Conservation (phyloP, 2,888 invertebrate species). For the Acanthosepion esculentum region DNA sequence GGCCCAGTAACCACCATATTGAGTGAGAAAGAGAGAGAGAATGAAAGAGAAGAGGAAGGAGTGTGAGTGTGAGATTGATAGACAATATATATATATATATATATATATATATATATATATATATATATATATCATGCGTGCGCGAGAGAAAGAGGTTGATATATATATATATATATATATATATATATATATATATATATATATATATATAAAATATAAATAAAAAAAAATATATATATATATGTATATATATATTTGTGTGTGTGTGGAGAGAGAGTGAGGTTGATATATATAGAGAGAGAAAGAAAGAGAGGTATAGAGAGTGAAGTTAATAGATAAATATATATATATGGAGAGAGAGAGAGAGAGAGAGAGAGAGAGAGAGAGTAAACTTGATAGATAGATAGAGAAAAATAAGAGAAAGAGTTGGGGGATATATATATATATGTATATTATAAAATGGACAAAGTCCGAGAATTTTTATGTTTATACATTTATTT, state of each 20-base stretch:
- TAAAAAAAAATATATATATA: slow-evolving; percentile 8
- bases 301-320: neutral
- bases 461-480: too few species aligned
- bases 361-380: neutral
- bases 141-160: neutral
- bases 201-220: too few species aligned
- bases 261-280: neutral
- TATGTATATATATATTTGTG: slow-evolving; percentile 1
- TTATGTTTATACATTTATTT: too few species aligned
- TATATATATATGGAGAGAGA: neutral
- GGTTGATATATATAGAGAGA: neutral
- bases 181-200: too few species aligned
- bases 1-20: too few species aligned
- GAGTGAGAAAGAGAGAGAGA: too few species aligned
- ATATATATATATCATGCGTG: too few species aligned
- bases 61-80: too few species aligned
- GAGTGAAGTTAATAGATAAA: neutral
- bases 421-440: neutral
- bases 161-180: neutral
- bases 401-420: neutral
- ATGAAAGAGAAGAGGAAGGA: too few species aligned
- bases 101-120: too few species aligned
- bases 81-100: too few species aligned
- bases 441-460: too few species aligned
- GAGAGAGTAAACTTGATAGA: neutral